phyloP scores from a whole-genome alignment of 2,113 vertebrate species.

The Dryoscopus gambensis region DNA sequence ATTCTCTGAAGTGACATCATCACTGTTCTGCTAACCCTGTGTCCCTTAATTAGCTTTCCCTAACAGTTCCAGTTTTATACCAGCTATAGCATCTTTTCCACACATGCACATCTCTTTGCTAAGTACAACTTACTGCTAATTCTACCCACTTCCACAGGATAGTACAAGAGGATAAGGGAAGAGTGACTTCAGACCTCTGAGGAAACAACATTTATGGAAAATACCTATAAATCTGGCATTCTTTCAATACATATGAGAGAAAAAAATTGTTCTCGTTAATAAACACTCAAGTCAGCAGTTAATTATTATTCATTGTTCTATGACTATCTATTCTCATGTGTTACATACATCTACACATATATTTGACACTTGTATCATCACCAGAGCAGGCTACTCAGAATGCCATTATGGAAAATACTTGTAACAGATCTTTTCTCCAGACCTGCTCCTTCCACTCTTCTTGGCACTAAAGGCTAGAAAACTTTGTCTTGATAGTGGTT shows the following conservation, averaged over 20 bases:
- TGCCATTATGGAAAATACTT: neutral
- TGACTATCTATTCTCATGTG: neutral
- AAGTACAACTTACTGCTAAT: neutral
- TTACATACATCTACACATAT: neutral
- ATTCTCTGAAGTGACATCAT: neutral
- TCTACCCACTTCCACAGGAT: neutral
- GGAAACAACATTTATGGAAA: neutral
- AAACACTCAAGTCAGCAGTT: neutral
- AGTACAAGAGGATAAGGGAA: neutral
- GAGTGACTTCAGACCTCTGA: neutral
- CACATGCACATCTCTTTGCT: neutral
- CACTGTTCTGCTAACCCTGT: neutral
- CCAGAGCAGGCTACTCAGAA: neutral
- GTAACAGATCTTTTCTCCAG: conserved; percentile 7
- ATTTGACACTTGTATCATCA: neutral
- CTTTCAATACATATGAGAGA: neutral
- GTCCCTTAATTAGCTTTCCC: neutral
- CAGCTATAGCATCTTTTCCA: neutral
- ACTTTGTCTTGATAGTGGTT: conserved; percentile 23
- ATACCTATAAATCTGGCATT: neutral
- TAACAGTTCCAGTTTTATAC: neutral
- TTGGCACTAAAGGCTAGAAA: conserved; percentile 24
- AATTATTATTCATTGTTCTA: neutral
- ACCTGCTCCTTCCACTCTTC: neutral
- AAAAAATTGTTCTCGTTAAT: neutral